A percentile compares a stretch with the other conserved stretches of the same genome.
Evolutionary conservation across 2,888 invertebrate genomes (phyloP).

Genomic region (Clitarchus hookeri): DNA sequence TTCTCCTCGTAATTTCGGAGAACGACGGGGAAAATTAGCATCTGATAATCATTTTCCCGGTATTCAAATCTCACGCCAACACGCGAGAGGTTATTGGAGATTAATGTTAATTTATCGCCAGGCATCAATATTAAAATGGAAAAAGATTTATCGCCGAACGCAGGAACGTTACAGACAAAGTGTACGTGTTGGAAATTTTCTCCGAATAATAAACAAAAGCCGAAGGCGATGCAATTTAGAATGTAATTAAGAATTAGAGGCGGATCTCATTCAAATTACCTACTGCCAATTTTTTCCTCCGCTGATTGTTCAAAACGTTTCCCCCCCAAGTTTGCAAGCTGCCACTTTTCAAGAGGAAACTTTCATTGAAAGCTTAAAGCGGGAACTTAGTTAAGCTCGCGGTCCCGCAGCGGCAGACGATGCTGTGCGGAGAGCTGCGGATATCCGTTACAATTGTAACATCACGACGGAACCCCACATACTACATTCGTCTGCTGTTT

Average conservation of each 20-base stretch:
- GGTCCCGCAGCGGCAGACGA: constrained; percentile 28
- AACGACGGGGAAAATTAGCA: neutral
- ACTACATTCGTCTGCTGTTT: neutral
- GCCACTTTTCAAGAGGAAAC: neutral
- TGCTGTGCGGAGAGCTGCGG: neutral
- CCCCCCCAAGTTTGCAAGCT: neutral
- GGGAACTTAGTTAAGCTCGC: neutral
- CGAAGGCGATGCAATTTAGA: constrained; percentile 3
- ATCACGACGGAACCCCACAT: neutral
- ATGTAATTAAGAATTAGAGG: constrained; percentile 2
- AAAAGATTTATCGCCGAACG: neutral
- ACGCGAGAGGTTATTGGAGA: neutral
- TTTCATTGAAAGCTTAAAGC: neutral
- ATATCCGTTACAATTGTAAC: neutral
- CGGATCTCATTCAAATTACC: neutral
- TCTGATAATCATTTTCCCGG: neutral
- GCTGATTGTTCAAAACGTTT: neutral
- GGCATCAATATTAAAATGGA: neutral
- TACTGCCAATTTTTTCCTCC: neutral
- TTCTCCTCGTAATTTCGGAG: neutral
- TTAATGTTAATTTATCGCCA: neutral
- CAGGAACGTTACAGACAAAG: neutral
- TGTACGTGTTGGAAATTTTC: neutral
- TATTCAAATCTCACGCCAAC: neutral
- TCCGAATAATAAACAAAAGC: neutral